phyloP scores from a whole-genome alignment of 2,113 vertebrate genomes.

The Falcunculus frontatus region DNA sequence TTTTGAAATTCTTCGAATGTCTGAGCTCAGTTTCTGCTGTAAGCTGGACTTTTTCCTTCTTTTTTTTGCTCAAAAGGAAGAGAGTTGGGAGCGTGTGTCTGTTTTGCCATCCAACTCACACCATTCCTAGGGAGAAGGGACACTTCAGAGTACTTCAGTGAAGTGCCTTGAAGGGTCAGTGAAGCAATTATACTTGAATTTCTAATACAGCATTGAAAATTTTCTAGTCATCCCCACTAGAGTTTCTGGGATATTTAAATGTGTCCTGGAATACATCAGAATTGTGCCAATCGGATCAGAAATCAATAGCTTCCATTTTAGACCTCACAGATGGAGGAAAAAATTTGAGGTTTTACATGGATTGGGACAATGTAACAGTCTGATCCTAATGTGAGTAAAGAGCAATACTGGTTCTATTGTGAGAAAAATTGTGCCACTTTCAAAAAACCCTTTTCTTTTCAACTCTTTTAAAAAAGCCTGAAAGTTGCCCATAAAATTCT shows the following conservation, averaged over 20 bases:
- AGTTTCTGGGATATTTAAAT: not conserved
- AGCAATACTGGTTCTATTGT: not conserved
- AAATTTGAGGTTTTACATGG: not conserved
- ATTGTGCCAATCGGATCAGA: not conserved
- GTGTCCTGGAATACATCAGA: not conserved
- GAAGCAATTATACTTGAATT: not conserved
- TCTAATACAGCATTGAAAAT: not conserved
- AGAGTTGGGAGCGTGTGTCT: not conserved
- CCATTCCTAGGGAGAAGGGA: not conserved
- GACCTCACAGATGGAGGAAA: not conserved
- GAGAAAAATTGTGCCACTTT: not conserved
- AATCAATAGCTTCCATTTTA: not conserved
- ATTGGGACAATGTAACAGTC: not conserved
- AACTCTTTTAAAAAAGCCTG: not conserved
- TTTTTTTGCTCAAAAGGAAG: not conserved
- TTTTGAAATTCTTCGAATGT: not conserved
- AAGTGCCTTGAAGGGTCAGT: not conserved
- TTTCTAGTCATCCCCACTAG: not conserved
- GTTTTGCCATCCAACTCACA: not conserved
- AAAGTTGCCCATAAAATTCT: not conserved
- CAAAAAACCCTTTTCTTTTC: not conserved
- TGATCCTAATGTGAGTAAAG: not conserved
- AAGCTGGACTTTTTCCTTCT: not conserved
- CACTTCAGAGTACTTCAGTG: not conserved
- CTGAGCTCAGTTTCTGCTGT: not conserved